phyloP scores from a whole-genome alignment of 2,888 invertebrate species.

The Cryptops parisi region DNA sequence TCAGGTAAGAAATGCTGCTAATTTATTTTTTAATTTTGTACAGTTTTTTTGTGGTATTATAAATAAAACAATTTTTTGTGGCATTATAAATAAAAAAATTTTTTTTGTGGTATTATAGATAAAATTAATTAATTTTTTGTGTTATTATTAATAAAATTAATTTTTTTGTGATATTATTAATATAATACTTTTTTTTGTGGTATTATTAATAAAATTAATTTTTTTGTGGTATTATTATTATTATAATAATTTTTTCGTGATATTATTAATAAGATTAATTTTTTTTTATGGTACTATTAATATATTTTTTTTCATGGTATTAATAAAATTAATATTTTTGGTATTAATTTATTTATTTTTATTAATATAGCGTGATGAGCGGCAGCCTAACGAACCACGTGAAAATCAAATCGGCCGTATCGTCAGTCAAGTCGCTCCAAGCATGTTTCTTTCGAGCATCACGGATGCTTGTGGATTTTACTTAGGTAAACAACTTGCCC shows the following conservation, averaged over 20 bases:
- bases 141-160: too few relatives aligned
- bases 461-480: slow-evolving; percentile 96
- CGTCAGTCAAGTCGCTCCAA: slow-evolving; percentile 88
- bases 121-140: background rate
- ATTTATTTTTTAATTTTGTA: slow-evolving; percentile 12
- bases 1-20: slow-evolving; percentile 32
- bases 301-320: background rate
- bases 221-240: too few relatives aligned
- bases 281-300: too few relatives aligned
- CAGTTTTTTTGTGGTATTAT: background rate
- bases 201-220: too few relatives aligned
- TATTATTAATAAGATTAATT: too few relatives aligned
- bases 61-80: background rate
- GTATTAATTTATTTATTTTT: background rate
- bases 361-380: slow-evolving; percentile 50
- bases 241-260: too few relatives aligned
- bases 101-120: background rate
- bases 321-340: background rate
- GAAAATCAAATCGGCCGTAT: slow-evolving; percentile 80
- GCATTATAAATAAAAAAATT: background rate
- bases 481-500: slow-evolving; percentile 42
- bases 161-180: too few relatives aligned
- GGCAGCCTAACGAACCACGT: slow-evolving; percentile 56
- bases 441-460: slow-evolving; percentile 83
- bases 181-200: too few relatives aligned